A percentile compares a stretch with the other conserved stretches of the same genome.
phyloP scores from a whole-genome alignment of 2,113 vertebrate genomes.

The Aldabrachelys gigantea region DNA sequence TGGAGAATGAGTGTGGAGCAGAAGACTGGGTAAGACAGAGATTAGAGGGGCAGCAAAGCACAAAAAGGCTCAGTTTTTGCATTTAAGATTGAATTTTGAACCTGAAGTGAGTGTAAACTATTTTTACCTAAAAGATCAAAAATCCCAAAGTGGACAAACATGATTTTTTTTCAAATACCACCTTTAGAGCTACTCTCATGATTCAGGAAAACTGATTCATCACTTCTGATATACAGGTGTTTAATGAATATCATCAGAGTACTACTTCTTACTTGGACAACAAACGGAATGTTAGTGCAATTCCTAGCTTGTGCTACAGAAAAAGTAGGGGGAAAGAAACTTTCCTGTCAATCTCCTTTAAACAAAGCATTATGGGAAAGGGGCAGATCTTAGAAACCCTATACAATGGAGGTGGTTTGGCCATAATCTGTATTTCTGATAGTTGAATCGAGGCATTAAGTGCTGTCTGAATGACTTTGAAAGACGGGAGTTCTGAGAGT shows the following conservation, averaged over 20 bases:
- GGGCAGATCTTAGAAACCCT: background rate
- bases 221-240: background rate
- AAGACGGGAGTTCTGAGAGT: background rate
- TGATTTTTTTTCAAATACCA: background rate
- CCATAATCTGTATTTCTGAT: background rate
- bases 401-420: background rate
- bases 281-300: background rate
- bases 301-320: background rate
- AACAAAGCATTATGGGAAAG: background rate
- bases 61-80: background rate
- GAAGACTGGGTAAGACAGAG: background rate
- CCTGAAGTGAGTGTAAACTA: background rate
- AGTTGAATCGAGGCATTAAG: background rate
- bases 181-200: background rate
- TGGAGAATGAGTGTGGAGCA: background rate
- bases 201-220: background rate
- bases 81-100: background rate
- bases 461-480: background rate
- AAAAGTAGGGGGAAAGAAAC: background rate
- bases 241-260: background rate
- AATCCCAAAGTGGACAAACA: background rate
- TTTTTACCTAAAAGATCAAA: background rate
- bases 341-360: background rate
- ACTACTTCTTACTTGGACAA: background rate
- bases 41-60: background rate